phyloP scores from a whole-genome alignment of 2,113 vertebrate genomes.

The Forbesichthys agassizii region DNA sequence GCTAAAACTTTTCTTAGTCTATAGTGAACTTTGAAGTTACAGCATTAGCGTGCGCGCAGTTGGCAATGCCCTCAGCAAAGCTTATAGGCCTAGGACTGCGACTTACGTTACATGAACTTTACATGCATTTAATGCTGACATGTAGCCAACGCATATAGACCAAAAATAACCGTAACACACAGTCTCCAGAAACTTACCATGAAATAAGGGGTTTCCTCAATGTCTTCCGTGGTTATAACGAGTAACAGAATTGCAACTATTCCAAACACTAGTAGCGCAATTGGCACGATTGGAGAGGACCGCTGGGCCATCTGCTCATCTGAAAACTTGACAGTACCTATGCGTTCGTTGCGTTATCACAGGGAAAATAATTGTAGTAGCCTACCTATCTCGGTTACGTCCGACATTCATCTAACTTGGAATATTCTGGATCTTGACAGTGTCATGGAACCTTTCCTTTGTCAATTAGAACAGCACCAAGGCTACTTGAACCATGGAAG shows the following conservation, averaged over 20 bases:
- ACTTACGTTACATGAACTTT: not conserved
- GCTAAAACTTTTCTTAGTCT: no score
- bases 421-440: not conserved
- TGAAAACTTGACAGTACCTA: slow-evolving; percentile 8
- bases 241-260: slow-evolving; percentile 83
- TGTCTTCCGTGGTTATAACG: slow-evolving; percentile 76
- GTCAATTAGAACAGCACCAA: slow-evolving; percentile 35
- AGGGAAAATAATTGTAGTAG: not conserved
- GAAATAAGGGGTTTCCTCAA: slow-evolving; percentile 74
- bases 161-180: slow-evolving; percentile 14
- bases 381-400: not conserved
- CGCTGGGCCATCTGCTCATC: slow-evolving; percentile 56
- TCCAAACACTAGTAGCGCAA: slow-evolving; percentile 76
- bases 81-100: no score
- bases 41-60: no score
- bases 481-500: slow-evolving; percentile 42
- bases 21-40: no score
- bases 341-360: not conserved
- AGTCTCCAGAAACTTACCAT: slow-evolving; percentile 76
- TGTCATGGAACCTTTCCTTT: not conserved
- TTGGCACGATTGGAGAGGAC: slow-evolving; percentile 51
- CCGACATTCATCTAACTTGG: not conserved
- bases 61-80: not conserved
- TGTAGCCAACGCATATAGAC: not conserved
- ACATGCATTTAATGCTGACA: not conserved